phyloP scores from a whole-genome alignment of 2,113 vertebrate species.

The Harpagus bidentatus region DNA sequence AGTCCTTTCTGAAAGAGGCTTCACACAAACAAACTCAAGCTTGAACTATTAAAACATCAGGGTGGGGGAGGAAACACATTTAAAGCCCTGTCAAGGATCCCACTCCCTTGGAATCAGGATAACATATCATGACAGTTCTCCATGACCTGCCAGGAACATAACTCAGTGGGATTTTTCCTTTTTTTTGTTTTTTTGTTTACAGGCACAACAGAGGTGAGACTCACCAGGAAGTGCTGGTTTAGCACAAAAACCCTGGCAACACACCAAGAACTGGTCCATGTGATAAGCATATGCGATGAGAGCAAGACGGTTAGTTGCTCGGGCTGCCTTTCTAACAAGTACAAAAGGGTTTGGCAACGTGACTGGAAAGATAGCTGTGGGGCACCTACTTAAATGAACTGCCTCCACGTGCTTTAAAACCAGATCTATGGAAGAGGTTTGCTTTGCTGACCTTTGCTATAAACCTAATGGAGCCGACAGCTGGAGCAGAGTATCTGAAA shows the following conservation, averaged over 20 bases:
- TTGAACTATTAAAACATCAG: background rate
- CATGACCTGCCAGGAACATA: background rate
- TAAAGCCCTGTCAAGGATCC: background rate
- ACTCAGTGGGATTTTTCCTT: background rate
- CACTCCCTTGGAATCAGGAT: background rate
- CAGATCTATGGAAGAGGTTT: background rate
- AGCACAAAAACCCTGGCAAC: background rate
- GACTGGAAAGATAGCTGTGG: background rate
- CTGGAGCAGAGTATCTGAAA: background rate
- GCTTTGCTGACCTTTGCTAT: background rate
- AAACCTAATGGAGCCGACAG: background rate
- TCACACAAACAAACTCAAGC: background rate
- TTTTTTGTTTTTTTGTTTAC: too few species aligned
- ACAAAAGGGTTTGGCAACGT: background rate
- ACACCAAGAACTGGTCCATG: background rate
- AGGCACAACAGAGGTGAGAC: background rate
- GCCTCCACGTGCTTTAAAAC: background rate
- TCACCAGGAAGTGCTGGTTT: background rate
- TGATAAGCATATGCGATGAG: background rate
- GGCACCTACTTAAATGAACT: background rate
- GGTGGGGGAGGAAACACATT: fast-evolving
- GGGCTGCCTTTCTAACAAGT: background rate
- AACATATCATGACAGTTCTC: background rate
- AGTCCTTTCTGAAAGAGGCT: background rate
- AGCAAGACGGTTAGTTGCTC: background rate